Percentiles rank a stretch among this genome's conserved stretches.
Evolutionary conservation across 2,113 vertebrate genomes (phyloP).

Genomic region (Lampris incognitus): DNA sequence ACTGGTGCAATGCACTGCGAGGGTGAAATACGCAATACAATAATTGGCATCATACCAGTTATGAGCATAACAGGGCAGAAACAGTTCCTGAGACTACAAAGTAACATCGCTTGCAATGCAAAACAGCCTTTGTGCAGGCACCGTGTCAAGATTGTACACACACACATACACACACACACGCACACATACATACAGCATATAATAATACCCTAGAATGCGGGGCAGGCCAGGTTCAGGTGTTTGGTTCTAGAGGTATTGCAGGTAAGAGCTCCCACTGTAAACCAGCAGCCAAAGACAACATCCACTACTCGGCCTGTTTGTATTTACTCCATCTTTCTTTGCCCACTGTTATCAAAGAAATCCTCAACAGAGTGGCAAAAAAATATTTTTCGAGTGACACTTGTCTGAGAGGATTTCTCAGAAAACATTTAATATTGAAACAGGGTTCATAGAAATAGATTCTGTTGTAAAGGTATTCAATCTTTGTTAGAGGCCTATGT

Average conservation of each 20-base stretch:
- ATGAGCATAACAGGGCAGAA: not conserved
- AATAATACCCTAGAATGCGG: too few relatives aligned
- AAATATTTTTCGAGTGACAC: slow-evolving; percentile 9
- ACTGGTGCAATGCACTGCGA: not conserved
- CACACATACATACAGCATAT: not conserved
- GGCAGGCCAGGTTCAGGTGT: not conserved
- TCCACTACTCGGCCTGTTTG: not conserved
- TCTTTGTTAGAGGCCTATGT: not conserved
- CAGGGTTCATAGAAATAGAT: slow-evolving; percentile 7
- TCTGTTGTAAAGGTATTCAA: not conserved
- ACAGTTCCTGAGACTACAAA: not conserved
- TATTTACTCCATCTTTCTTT: slow-evolving; percentile 24
- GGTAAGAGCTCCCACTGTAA: slow-evolving; percentile 8
- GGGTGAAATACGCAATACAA: not conserved
- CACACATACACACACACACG: not conserved
- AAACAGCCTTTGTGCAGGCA: not conserved
- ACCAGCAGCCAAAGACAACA: slow-evolving; percentile 53
- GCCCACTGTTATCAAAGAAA: not conserved
- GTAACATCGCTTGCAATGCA: not conserved
- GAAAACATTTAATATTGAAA: slow-evolving; percentile 14
- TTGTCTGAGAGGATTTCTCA: slow-evolving; percentile 18
- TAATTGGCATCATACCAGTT: not conserved
- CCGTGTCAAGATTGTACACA: not conserved
- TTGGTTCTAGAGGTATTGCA: slow-evolving; percentile 11
- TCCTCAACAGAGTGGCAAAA: slow-evolving; percentile 3